Conservation (phyloP, 2,888 invertebrate species). For the Amblyjoppa fuscipennis region DNA sequence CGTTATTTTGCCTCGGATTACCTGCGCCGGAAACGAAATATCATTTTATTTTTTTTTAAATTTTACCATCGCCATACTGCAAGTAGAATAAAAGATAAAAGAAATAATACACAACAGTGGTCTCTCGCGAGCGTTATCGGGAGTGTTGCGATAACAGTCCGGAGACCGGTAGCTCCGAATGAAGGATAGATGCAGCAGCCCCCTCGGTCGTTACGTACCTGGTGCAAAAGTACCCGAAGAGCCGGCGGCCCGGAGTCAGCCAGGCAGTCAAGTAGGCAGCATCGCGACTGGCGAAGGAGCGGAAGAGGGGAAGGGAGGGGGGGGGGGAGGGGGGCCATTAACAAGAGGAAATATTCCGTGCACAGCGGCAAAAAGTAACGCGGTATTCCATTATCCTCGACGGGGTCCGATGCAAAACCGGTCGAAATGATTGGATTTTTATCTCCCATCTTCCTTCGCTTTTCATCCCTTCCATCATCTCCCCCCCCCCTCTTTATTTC, state of each 20-base stretch:
- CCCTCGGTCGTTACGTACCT: conserved; percentile 46
- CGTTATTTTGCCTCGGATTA: too few species aligned
- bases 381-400: conserved; percentile 82
- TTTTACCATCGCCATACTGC: too few species aligned
- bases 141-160: conserved; percentile 15
- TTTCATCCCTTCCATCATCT: conserved; percentile 43
- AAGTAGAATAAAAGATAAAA: too few species aligned
- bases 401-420: conserved; percentile 81
- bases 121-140: conserved; percentile 1
- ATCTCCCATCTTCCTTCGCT: conserved; percentile 74
- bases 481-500: not conserved
- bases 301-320: conserved; percentile 65
- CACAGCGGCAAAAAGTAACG: conserved; percentile 81
- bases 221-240: conserved; percentile 52
- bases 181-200: conserved; percentile 39
- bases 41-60: too few species aligned
- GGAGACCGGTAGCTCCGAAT: conserved; percentile 31
- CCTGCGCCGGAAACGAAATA: too few species aligned
- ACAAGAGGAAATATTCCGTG: conserved; percentile 80
- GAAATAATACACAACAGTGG: too few species aligned
- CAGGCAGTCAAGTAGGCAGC: conserved; percentile 65
- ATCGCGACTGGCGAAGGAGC: conserved; percentile 60
- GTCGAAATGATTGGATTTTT: conserved; percentile 84
- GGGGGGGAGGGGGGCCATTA: conserved; percentile 75
- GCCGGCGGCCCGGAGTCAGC: conserved; percentile 56